These are phyloP conservation scores for Chydorus sphaericus DNA, from an alignment of 2,888 invertebrate species.

Conservation along the genomic window DNA sequence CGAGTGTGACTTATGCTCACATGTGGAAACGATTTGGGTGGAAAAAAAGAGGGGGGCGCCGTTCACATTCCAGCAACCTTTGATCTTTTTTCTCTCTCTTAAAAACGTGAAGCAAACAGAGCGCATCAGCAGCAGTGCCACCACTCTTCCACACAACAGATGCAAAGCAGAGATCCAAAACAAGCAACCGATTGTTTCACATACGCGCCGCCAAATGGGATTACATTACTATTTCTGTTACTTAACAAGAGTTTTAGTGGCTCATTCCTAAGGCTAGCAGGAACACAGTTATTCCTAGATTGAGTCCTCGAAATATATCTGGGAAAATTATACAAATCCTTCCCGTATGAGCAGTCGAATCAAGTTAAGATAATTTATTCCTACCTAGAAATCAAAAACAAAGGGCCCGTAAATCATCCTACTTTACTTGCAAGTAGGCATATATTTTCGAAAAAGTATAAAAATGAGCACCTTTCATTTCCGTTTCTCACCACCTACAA, in stretches of 20 bases:
- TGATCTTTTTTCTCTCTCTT: not conserved
- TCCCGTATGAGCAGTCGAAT: not conserved
- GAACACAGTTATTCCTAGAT: not conserved
- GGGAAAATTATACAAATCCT: not conserved
- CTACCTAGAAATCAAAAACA: too few species aligned
- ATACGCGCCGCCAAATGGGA: too few species aligned
- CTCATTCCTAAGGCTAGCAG: too few species aligned
- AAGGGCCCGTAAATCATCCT: too few species aligned
- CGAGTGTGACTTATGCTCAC: slow-evolving; percentile 1
- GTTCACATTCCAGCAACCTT: not conserved
- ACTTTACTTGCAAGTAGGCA: too few species aligned
- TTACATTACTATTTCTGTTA: too few species aligned
- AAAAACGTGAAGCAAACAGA: too few species aligned
- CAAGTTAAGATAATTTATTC: too few species aligned
- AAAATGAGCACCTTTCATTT: too few species aligned
- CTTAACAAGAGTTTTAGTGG: too few species aligned
- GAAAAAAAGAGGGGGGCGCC: not conserved
- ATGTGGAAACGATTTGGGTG: not conserved
- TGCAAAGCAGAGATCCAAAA: not conserved
- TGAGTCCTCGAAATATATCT: not conserved
- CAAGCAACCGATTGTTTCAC: not conserved
- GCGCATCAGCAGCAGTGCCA: not conserved
- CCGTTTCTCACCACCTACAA: too few species aligned
- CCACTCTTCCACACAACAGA: not conserved
- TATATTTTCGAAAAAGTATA: too few species aligned